phyloP scores from a whole-genome alignment of 2,888 invertebrate species.

The Galeopsomyia nigrocyanea region DNA sequence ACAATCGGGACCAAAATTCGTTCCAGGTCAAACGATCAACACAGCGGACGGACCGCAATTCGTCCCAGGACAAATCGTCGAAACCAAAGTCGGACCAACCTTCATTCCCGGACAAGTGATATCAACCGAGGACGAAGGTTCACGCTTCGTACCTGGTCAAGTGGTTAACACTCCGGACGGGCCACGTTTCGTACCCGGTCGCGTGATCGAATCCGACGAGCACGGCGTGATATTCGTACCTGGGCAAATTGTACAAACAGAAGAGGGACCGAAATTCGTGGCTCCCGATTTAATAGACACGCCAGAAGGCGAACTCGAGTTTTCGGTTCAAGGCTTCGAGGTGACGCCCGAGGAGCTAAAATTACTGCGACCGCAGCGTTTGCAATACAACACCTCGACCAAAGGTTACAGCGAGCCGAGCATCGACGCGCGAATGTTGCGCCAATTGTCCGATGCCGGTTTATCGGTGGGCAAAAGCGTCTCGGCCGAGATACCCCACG shows the following conservation, averaged over 20 bases:
- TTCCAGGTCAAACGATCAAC: slow-evolving; percentile 81
- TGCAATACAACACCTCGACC: slow-evolving; percentile 58
- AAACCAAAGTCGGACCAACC: slow-evolving; percentile 81
- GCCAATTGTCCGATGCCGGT: slow-evolving; percentile 78
- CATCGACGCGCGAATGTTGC: slow-evolving; percentile 76
- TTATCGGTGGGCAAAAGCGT: slow-evolving; percentile 78
- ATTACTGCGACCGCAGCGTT: slow-evolving; percentile 66
- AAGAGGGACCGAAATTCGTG: slow-evolving; percentile 74
- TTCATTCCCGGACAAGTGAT: slow-evolving; percentile 86
- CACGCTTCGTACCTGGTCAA: slow-evolving; percentile 74
- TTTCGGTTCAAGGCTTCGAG: slow-evolving; percentile 79
- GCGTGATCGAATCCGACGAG: slow-evolving; percentile 70
- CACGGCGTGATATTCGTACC: slow-evolving; percentile 70
- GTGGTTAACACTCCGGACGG: slow-evolving; percentile 81
- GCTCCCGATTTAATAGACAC: slow-evolving; percentile 79
- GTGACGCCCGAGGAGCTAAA: slow-evolving; percentile 70
- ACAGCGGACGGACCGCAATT: slow-evolving; percentile 81
- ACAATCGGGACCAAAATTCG: slow-evolving; percentile 76
- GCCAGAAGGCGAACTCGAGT: slow-evolving; percentile 76
- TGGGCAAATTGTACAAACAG: slow-evolving; percentile 71
- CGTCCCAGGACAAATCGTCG: slow-evolving; percentile 84
- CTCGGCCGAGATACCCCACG: slow-evolving; percentile 74
- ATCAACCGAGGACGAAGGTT: slow-evolving; percentile 72
- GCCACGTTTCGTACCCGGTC: slow-evolving; percentile 74
- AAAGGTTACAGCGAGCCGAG: slow-evolving; percentile 72